These are phyloP conservation scores for Pterocles burchelli DNA, from an alignment of 2,113 vertebrate genomes.

Conservation along the genomic window DNA sequence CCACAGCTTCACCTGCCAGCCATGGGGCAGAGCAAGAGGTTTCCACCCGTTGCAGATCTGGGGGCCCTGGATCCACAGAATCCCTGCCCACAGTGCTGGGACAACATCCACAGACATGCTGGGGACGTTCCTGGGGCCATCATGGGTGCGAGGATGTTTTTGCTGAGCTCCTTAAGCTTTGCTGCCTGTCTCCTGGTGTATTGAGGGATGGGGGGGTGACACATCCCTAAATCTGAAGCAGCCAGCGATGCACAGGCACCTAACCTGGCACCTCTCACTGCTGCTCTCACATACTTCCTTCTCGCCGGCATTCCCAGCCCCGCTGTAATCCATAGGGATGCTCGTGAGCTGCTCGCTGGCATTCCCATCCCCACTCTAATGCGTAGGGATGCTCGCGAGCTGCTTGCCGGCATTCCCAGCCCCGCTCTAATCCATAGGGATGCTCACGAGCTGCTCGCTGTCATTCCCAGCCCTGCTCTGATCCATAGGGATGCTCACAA, in stretches of 20 bases:
- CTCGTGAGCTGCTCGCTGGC: no score
- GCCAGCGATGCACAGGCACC: not conserved
- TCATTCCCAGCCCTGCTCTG: no score
- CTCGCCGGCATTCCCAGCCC: not conserved
- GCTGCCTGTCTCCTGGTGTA: not conserved
- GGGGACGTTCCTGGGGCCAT: not conserved
- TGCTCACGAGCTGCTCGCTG: no score
- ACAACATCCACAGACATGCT: not conserved
- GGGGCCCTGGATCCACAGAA: not conserved
- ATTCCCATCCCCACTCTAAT: no score
- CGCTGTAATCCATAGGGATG: no score
- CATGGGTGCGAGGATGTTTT: fast-evolving
- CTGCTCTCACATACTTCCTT: fast-evolving
- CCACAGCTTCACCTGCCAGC: not conserved
- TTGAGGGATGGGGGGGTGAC: not conserved
- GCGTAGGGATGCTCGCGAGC: no score
- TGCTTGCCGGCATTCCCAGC: no score
- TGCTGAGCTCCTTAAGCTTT: not conserved
- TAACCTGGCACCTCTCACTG: not conserved
- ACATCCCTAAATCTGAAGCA: not conserved
- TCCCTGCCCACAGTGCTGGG: not conserved
- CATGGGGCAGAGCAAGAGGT: not conserved
- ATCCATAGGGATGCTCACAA: no score
- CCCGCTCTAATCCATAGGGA: no score
- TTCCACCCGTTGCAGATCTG: not conserved